Evolutionary conservation across 2,888 invertebrate species (phyloP), one percentile per base, ranked within the genome.

Genomic region (Rhyacophila evoluta): DNA sequence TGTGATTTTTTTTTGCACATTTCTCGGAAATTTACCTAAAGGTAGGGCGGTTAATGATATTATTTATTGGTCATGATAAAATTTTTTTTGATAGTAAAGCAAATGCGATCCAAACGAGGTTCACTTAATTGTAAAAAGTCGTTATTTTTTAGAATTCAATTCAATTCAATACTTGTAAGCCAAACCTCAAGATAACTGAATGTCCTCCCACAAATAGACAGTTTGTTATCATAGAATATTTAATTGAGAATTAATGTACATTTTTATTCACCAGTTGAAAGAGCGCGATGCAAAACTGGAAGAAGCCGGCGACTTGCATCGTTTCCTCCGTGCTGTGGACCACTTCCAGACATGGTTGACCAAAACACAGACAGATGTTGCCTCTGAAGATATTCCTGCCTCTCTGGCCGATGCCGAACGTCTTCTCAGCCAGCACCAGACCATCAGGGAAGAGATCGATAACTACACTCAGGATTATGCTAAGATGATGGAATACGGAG

Each of bases 271-370:
- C 36, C 87, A 95, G 95, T 91, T 98, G 84, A 98, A 98, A 87
- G 99, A 99, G 85, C 95, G 99, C 83, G 99, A 99, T 87, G 94
- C 98, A 0, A 98, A 99, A 86, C 89, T 99, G 86, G 99, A 99
- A 87, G 99, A 99, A 87, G 99, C 99, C 2, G 99, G 99, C 71
- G 99, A 99, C 85, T 90, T 99, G 83, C 99, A 99, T 87, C 93
- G 99, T 78, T 98, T 98, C 94, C 91, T 98, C 84, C 95, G 99
- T 82, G 99, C 99, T 87, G 93, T 99, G 85, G 99, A 99, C 88
- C 99, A 99, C 90, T 99, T 99, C 97, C 98, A 98, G 89, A 94
- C 97, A 0, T 99, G 99, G 99, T 92, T 99, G 83, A 97, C 98
- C 77, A 97, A 98, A 89, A 99, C 99, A 0, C 99, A 99, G 90